Conservation (phyloP, 2,113 vertebrate genomes). For the Sander lucioperca region DNA sequence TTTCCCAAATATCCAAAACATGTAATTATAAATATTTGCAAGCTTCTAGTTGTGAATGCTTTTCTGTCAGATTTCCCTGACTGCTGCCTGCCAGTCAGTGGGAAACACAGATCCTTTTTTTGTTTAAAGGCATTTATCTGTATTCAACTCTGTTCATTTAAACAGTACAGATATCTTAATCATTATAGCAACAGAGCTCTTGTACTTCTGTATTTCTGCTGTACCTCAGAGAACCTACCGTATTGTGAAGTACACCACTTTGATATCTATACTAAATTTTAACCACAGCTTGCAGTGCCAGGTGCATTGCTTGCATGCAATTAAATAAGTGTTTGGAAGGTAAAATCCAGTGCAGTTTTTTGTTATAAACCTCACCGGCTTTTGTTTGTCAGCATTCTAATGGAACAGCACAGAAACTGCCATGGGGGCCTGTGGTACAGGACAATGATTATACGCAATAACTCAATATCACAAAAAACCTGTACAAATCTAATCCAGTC, state of each 20-base stretch:
- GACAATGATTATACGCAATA: conserved; percentile 36
- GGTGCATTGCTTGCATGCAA: not conserved
- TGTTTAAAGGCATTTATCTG: not conserved
- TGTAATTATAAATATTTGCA: not conserved
- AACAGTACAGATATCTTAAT: not conserved
- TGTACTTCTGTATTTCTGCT: not conserved
- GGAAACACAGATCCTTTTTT: not conserved
- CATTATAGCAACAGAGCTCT: not conserved
- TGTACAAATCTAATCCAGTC: conserved; percentile 21
- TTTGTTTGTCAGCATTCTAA: conserved; percentile 22
- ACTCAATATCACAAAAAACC: conserved; percentile 41
- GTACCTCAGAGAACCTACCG: not conserved
- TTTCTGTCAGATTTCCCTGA: not conserved
- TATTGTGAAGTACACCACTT: not conserved
- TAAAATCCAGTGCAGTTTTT: conserved; percentile 2
- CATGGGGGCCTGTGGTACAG: conserved; percentile 4
- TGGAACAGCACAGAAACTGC: conserved; percentile 27
- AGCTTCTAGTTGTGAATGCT: not conserved
- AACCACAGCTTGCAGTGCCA: not conserved
- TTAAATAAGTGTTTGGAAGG: conserved; percentile 8
- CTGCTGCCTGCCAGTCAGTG: not conserved
- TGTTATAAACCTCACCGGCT: not conserved
- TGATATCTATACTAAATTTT: conserved; percentile 20
- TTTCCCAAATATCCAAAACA: not conserved
- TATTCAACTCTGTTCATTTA: not conserved